These are phyloP conservation scores for Drosophila seclusa DNA, from an alignment of 2,888 invertebrate species.

Conservation along the genomic window DNA sequence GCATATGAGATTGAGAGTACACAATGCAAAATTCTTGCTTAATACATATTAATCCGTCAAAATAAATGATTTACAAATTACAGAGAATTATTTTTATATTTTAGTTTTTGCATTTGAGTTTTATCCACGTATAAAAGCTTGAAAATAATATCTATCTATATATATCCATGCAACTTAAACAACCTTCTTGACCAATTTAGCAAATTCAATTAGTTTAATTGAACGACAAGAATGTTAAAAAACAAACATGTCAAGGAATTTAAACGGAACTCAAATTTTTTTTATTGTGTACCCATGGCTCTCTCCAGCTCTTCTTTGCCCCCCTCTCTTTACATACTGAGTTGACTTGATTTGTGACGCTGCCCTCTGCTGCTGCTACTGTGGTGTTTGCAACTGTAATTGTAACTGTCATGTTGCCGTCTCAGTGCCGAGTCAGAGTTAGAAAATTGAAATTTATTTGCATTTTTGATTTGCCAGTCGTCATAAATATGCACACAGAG, in stretches of 20 bases:
- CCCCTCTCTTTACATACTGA: not conserved
- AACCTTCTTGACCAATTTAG: not conserved
- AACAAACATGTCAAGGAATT: not conserved
- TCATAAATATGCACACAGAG: slow-evolving; percentile 72
- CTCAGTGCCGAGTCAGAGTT: slow-evolving; percentile 63
- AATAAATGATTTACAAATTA: not conserved
- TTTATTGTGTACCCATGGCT: not conserved
- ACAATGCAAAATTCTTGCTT: not conserved
- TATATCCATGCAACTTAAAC: not conserved
- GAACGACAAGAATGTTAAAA: not conserved
- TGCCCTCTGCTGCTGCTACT: slow-evolving; percentile 30
- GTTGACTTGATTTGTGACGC: slow-evolving; percentile 65
- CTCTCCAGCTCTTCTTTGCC: not conserved
- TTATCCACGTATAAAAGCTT: not conserved
- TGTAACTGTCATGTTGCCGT: slow-evolving; percentile 78
- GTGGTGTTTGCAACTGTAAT: slow-evolving; percentile 66
- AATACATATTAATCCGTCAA: not conserved
- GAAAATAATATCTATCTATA: not conserved
- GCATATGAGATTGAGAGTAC: slow-evolving; percentile 55
- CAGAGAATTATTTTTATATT: not conserved
- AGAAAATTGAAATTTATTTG: slow-evolving; percentile 81
- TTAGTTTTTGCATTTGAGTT: not conserved
- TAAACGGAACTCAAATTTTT: not conserved
- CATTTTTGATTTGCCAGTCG: slow-evolving; percentile 78
- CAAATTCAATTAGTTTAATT: not conserved